Percentiles rank a stretch among this genome's conserved stretches.
These are phyloP conservation scores for Stenodema calcarata DNA, from an alignment of 2,888 invertebrate species.

Conservation along the genomic window DNA sequence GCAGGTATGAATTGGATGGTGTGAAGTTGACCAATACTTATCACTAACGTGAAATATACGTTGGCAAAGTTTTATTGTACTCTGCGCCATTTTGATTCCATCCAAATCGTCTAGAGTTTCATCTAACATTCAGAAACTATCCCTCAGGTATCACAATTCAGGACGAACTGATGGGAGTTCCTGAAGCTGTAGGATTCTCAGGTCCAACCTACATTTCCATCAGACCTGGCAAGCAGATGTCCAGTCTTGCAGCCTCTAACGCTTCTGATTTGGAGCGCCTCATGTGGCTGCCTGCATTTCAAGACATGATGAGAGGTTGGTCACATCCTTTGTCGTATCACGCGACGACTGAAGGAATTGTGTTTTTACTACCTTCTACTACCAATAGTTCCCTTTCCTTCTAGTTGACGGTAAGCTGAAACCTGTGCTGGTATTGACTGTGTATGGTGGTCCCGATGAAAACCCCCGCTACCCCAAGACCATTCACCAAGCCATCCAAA, in stretches of 20 bases:
- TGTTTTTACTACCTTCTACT: no score
- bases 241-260: constrained; percentile 57
- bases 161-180: constrained; percentile 57
- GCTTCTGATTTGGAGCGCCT: constrained; percentile 58
- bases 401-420: constrained; percentile 55
- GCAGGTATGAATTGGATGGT: constrained; percentile 48
- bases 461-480: constrained; percentile 57
- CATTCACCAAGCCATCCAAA: constrained; percentile 56
- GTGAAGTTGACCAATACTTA: no score
- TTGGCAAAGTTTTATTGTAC: no score
- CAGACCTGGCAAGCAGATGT: constrained; percentile 57
- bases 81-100: no score
- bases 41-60: no score
- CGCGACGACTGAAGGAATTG: no score
- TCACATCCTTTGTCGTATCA: neutral
- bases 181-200: constrained; percentile 60
- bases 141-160: constrained; percentile 55
- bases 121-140: constrained; percentile 24
- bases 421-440: constrained; percentile 59
- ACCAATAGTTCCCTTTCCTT: no score
- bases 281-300: constrained; percentile 56
- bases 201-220: constrained; percentile 62
- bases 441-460: constrained; percentile 58
- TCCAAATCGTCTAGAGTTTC: no score
- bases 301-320: constrained; percentile 54